Evolutionary conservation across 2,797 vertebrate species (phyloP).

Genomic region (Scolopax rusticola): DNA sequence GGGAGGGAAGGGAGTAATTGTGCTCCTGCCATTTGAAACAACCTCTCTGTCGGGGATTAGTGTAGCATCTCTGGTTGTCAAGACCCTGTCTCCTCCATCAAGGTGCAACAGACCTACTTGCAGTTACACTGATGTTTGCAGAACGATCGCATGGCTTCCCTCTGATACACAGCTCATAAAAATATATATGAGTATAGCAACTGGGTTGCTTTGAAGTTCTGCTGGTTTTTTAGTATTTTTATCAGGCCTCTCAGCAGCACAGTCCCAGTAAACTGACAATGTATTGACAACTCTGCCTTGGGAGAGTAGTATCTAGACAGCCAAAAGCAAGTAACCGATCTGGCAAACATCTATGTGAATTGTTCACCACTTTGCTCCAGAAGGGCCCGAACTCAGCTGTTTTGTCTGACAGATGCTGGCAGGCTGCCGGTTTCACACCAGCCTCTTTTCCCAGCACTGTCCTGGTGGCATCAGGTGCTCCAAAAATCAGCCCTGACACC

Average conservation of each 20-base stretch:
- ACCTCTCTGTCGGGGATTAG: not conserved
- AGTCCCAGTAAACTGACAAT: not conserved
- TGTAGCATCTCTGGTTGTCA: not conserved
- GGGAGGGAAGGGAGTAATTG: not conserved
- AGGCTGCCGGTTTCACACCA: not conserved
- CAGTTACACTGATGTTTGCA: rapidly evolving
- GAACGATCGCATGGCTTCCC: not conserved
- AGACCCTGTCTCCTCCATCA: not conserved
- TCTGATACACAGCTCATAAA: not conserved
- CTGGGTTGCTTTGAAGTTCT: not conserved
- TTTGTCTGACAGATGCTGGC: not conserved
- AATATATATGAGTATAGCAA: not conserved
- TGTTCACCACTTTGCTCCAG: not conserved
- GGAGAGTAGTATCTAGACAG: not conserved
- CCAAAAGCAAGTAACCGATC: not conserved
- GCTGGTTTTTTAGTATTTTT: slow-evolving; percentile 1
- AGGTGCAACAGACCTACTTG: not conserved
- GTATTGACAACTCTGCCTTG: not conserved
- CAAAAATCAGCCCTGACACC: not conserved
- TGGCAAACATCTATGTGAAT: not conserved
- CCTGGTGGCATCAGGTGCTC: not conserved
- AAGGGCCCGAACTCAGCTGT: not conserved
- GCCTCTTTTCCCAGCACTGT: not conserved
- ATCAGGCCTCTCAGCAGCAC: not conserved
- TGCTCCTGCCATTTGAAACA: not conserved